Conservation (phyloP, 2,797 vertebrate species). For the Thripadectes ignobilis region DNA sequence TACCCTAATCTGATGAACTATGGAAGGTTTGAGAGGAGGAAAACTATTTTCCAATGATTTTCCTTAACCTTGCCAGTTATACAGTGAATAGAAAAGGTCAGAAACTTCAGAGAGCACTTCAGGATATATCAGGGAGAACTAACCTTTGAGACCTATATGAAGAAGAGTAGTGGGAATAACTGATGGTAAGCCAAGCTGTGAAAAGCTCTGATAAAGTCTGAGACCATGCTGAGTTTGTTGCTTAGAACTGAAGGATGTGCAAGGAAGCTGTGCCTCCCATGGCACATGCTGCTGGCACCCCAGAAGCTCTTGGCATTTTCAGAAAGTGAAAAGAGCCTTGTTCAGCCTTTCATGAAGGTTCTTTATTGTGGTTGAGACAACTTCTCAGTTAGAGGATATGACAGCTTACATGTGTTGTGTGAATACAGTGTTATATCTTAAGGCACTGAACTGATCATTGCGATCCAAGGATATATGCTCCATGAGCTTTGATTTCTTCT, state of each 20-base stretch:
- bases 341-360: conserved; percentile 19
- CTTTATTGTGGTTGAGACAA: conserved; percentile 35
- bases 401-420: conserved; percentile 18
- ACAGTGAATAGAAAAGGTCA: not conserved
- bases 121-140: not conserved
- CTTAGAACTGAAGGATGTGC: not conserved
- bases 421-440: conserved; percentile 27
- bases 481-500: conserved; percentile 23
- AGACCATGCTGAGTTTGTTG: not conserved
- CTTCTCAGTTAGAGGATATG: conserved; percentile 30
- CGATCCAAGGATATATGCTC: not conserved
- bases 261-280: not conserved
- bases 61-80: not conserved
- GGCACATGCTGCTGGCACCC: conserved; percentile 4
- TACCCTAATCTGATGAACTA: not conserved
- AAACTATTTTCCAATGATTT: not conserved
- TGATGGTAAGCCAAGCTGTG: not conserved
- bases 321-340: conserved; percentile 26
- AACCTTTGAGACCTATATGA: not conserved
- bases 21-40: not conserved
- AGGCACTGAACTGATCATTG: not conserved
- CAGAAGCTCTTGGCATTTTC: conserved; percentile 12
- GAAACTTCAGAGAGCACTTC: not conserved
- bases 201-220: not conserved
- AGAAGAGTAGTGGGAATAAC: not conserved